phyloP scores from a whole-genome alignment of 2,797 vertebrate genomes.

The Sphaeramia orbicularis region DNA sequence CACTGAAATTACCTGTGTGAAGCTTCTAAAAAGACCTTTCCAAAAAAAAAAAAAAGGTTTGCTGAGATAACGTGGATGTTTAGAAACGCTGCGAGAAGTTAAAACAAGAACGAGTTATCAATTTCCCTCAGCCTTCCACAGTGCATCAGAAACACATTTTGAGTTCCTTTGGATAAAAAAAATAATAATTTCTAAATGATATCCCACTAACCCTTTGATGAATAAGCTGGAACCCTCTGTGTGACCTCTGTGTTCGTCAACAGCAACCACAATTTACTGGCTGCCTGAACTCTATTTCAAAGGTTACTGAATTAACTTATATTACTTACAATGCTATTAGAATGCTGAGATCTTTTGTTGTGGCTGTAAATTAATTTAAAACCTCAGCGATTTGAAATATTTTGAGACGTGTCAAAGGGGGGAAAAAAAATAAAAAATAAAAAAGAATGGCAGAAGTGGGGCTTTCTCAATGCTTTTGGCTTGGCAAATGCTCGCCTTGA shows the following conservation, averaged over 20 bases:
- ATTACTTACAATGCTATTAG: conserved; percentile 96
- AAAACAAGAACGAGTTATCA: too few species aligned
- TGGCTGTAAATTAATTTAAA: conserved; percentile 98
- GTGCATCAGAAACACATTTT: conserved; percentile 59
- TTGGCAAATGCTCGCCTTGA: conserved; percentile 94
- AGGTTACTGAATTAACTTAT: conserved; percentile 97
- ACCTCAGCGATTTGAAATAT: conserved; percentile 93
- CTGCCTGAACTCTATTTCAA: conserved; percentile 92
- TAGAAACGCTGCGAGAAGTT: too few species aligned
- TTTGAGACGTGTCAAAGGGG: conserved; percentile 68
- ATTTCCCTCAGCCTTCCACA: conserved; percentile 3
- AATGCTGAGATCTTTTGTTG: conserved; percentile 93
- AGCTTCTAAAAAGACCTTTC: conserved; percentile 3
- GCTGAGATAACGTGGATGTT: too few species aligned
- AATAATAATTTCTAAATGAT: conserved; percentile 64
- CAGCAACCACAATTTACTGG: conserved; percentile 90
- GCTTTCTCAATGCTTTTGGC: conserved; percentile 91
- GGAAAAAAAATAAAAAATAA: conserved; percentile 26
- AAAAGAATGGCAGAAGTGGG: conserved; percentile 75
- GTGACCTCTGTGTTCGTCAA: conserved; percentile 79
- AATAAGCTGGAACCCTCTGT: conserved; percentile 71
- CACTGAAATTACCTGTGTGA: conserved; percentile 17
- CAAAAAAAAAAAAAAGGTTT: conserved; percentile 2
- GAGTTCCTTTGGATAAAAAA: conserved; percentile 58
- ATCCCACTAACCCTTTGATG: conserved; percentile 71